Evolutionary conservation across 2,888 invertebrate genomes (phyloP).

Genomic region (Archaeoteleia sp.): DNA sequence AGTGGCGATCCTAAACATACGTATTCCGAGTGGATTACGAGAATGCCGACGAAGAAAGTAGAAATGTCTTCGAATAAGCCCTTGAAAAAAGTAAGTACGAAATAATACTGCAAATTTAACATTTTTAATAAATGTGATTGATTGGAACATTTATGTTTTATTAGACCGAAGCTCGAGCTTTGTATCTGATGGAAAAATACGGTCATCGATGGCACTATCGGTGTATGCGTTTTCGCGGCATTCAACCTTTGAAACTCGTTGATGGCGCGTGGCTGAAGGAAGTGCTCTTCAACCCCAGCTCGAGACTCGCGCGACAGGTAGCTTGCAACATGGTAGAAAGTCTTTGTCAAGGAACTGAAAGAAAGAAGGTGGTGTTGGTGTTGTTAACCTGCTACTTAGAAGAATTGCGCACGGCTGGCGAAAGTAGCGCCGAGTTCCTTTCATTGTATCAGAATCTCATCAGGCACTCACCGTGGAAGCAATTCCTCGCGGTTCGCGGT

Average conservation of each 20-base stretch:
- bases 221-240: conserved; percentile 75
- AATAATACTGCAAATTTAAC: no score
- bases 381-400: conserved; percentile 91
- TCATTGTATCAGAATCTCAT: conserved; percentile 90
- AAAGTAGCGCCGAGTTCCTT: conserved; percentile 94
- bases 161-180: conserved; percentile 68
- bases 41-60: conserved; percentile 77
- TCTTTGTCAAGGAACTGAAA: conserved; percentile 82
- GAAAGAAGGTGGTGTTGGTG: conserved; percentile 86
- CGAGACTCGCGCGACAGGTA: conserved; percentile 90
- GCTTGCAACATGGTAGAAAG: conserved; percentile 92
- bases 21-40: conserved; percentile 83
- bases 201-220: conserved; percentile 80
- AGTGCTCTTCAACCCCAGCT: conserved; percentile 94
- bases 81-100: conserved; percentile 60
- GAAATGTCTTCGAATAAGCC: conserved; percentile 64
- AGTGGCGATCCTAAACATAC: conserved; percentile 82
- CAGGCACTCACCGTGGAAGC: conserved; percentile 92
- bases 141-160: conserved; percentile 18
- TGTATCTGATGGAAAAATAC: conserved; percentile 86
- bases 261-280: conserved; percentile 91
- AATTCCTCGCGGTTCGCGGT: conserved; percentile 91
- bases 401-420: conserved; percentile 90
- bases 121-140: background rate
- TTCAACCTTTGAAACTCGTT: conserved; percentile 79